Base-by-base conservation (phyloP, 2,113 vertebrate genomes). In the Aphyosemion australe region DNA sequence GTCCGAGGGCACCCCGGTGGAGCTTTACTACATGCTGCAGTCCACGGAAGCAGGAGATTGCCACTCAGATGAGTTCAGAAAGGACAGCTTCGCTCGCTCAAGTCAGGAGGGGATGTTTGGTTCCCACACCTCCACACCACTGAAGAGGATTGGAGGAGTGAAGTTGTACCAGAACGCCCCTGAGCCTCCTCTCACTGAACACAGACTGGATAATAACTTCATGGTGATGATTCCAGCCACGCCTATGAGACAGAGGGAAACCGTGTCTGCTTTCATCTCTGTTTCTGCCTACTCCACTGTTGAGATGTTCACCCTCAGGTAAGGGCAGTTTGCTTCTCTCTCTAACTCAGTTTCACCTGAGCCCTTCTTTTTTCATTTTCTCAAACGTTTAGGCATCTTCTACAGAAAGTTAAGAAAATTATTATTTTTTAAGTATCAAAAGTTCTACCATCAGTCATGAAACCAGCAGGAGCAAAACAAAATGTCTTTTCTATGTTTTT, bases 301-400 rank as follows among this genome's bases (percentile, higher is more conserved):
- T 89, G 95, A 97, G 65, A 92, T 93, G 79, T 99, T 99, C 87
- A 90, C 94, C 7, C 91, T 99, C 75, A 97, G 96, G 97, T 99
- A 92, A 50, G 69, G 65, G 21, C 0, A 8, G 55, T 0, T 13
- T 21, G 47, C 43, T 41, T 58, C 54, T 72, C 31, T 48, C 56
- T 37, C 54, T 55, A 46, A 43, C 6, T 39, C 53, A 71, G 58
- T 14, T 42, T 34, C 65, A 42, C 15, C 18, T 59, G 41, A 53
- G 19, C 11, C 11, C 8, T 16, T 32, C 37, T 57, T 47, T 37
- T 13, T 20, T 31, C 6, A 4, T 8, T 6, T 19, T 3, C 13
- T 14, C 15, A 43, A 68, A 18, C 5, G 58, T 60, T 14, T 43
- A 16, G 12, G 10, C 12, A 48, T 10, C 10, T 20, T 57, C 18